Base-by-base conservation (phyloP, 1,140 invertebrate species). In the Batillaria attramentaria region DNA sequence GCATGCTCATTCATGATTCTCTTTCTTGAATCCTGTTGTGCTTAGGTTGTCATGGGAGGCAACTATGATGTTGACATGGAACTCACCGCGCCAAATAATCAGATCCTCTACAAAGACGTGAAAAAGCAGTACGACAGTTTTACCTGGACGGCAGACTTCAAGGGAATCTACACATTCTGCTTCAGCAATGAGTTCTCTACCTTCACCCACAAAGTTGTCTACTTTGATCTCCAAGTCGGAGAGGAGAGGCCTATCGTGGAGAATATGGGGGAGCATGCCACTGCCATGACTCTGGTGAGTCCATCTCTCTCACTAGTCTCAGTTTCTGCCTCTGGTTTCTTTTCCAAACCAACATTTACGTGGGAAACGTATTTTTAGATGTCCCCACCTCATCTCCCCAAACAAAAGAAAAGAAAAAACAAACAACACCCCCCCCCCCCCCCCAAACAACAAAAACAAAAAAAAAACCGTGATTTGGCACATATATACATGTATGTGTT, bases 161-260 rank as follows among this genome's bases (percentile, higher is more conserved):
- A 93, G 79, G 96, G 97, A 79, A 93, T 95, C 6, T 98, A 97
- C 88, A 91, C 90, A 62, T 95, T 95, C 20, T 99, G 99, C 91
- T 99, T 99, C 90, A 98, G 97, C 88, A 99, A 99, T 92, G 98
- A 99, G 91, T 99, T 99, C 91, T 99, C 98, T 60, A 99, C 98
- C 54, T 99, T 99, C 92, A 98, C 97, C n/a, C 98, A 99, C 88
- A 99, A 99, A 92, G 93, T 99, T 79, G 96, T 99, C 18, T 99
- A 99, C 91, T 97, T 99, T 95, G 98, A 99, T 91, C 96, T 99
- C 84, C 96, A 98, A 94, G 96, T 98, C 43, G 97, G 97, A 2
- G 96, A 98, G 42, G 97, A 99, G 90, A 91, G 93, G 68, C 94
- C 96, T 0, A 91, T 99, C 10, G 78, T 87, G 54, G 96, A 96